A percentile compares a stretch with the other conserved stretches of the same genome.
These are phyloP conservation scores for Ascaphus truei DNA, from an alignment of 2,113 vertebrate genomes.

Conservation along the genomic window DNA sequence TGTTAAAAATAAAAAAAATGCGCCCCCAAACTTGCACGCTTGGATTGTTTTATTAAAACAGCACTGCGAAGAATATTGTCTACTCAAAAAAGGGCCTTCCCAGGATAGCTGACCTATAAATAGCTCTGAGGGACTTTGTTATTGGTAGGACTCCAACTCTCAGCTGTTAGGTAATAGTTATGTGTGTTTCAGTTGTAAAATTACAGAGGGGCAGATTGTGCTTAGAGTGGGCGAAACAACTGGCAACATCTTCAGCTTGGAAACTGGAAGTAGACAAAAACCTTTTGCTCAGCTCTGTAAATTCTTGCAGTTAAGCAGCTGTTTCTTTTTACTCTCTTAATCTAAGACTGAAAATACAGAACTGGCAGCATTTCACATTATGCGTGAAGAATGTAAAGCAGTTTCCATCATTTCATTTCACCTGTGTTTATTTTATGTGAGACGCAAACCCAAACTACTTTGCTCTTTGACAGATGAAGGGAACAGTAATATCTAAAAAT, in stretches of 20 bases:
- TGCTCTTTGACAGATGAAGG: background rate
- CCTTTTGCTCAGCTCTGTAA: background rate
- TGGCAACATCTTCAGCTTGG: slow-evolving; percentile 3
- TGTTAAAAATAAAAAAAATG: no score
- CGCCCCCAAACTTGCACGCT: no score
- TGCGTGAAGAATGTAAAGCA: background rate
- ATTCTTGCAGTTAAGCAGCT: background rate
- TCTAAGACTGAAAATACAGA: background rate
- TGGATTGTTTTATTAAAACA: slow-evolving; percentile 67
- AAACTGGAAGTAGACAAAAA: background rate
- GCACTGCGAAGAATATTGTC: slow-evolving; percentile 67
- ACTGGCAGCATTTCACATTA: background rate
- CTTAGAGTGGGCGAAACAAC: slow-evolving; percentile 2
- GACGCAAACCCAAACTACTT: background rate
- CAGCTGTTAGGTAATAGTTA: slow-evolving; percentile 20
- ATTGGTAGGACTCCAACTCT: slow-evolving; percentile 28
- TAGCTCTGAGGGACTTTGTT: slow-evolving; percentile 43
- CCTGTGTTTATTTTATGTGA: background rate
- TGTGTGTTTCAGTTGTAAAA: slow-evolving; percentile 1
- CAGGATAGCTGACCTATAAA: slow-evolving; percentile 45
- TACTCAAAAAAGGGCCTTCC: slow-evolving; percentile 67
- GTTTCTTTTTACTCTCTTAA: background rate
- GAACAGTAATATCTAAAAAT: background rate
- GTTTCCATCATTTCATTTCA: background rate
- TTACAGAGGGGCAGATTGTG: background rate